A percentile compares a stretch with the other conserved stretches of the same genome.
Evolutionary conservation across 2,888 invertebrate genomes (phyloP).

Genomic region (Graphium colonna): DNA sequence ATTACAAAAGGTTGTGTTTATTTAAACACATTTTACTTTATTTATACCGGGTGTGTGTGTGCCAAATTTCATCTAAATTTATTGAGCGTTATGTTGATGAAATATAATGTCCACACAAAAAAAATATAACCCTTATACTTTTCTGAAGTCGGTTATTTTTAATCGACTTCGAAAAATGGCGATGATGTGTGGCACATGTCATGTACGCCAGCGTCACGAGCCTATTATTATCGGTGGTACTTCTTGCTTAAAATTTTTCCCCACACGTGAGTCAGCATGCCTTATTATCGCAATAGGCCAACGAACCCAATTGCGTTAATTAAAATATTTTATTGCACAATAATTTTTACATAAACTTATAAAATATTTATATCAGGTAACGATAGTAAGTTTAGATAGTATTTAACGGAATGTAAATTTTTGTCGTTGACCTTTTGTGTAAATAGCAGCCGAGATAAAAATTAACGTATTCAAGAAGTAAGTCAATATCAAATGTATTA

Average conservation of each 20-base stretch:
- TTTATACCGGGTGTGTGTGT: too few species aligned
- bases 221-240: conserved; percentile 12
- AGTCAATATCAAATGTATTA: too few species aligned
- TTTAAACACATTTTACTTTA: too few species aligned
- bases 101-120: background rate
- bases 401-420: too few species aligned
- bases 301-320: conserved; percentile 12
- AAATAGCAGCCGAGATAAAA: too few species aligned
- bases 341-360: conserved; percentile 16
- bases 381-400: too few species aligned
- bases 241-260: conserved; percentile 22
- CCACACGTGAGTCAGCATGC: conserved; percentile 18
- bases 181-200: conserved; percentile 10
- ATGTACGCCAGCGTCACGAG: conserved; percentile 14
- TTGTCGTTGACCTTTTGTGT: too few species aligned
- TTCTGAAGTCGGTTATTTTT: too few species aligned
- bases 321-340: conserved; percentile 21
- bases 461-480: too few species aligned
- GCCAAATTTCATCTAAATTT: too few species aligned
- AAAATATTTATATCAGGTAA: conserved; percentile 4
- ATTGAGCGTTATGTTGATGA: background rate
- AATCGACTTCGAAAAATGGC: background rate
- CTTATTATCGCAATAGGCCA: conserved; percentile 23
- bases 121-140: background rate
- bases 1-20: too few species aligned